Conservation (phyloP, 2,113 vertebrate species). For the Notiomystis cincta region DNA sequence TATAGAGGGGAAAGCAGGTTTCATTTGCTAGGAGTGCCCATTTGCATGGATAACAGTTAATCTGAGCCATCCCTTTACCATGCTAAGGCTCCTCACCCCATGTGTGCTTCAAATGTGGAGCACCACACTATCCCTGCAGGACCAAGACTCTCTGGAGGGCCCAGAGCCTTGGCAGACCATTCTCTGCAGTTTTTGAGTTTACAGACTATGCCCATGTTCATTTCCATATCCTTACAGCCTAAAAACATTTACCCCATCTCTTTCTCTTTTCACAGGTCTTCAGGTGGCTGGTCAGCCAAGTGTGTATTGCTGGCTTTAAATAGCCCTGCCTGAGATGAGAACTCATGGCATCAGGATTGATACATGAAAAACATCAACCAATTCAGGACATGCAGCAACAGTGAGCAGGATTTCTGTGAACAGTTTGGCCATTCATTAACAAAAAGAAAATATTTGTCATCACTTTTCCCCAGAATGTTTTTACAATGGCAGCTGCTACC, state of each 20-base stretch:
- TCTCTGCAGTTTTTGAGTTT: background rate
- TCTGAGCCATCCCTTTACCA: background rate
- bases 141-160: background rate
- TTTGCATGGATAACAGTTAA: background rate
- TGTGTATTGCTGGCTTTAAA: background rate
- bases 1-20: background rate
- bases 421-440: constrained; percentile 11
- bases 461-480: constrained; percentile 11
- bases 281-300: background rate
- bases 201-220: background rate
- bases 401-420: background rate
- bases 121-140: background rate
- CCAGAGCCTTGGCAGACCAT: background rate
- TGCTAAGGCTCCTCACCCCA: background rate
- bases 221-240: background rate
- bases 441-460: constrained; percentile 50
- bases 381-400: background rate
- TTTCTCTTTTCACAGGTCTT: background rate
- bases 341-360: background rate
- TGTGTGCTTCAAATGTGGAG: background rate
- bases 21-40: background rate
- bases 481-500: constrained; percentile 58
- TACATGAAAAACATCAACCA: background rate
- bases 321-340: background rate
- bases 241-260: background rate